Base-by-base conservation (phyloP, 1,140 invertebrate species). In the Bursaphelenchus mucronatus region DNA sequence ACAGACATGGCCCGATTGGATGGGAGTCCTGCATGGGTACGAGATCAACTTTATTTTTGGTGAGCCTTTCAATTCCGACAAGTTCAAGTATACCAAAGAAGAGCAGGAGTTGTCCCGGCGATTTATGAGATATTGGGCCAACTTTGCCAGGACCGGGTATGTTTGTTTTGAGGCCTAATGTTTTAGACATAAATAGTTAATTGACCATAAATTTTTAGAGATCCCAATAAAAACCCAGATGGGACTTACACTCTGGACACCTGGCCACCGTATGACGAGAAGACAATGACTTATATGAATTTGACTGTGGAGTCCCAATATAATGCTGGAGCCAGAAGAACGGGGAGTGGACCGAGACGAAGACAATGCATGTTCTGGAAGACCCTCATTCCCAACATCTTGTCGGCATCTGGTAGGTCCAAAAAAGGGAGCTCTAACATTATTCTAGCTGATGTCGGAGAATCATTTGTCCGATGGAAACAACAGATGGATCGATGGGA, bases 341-440 rank as follows among this genome's bases (percentile, higher is more conserved):
- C 90, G 19, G 91, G 91, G 8, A 86, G 87, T 61, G 93, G 91
- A 17, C 88, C 90, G 7, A 86, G 91, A 65, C 86, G 90, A 64
- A 91, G 90, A 82, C 87, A 94, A 82, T 96, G 93, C 85, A 90
- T 91, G 58, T 96, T 96, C 83, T 96, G 93, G 92, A 90, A 92
- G 81, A 88, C 91, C 78, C 93, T 94, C 82, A 85, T 95, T 81
- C 92, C 93, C 59, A 89, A 91, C 81, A 84, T 95, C 41, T 87
- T 91, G 67, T 84, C 88, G 71, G 87, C 87, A 9, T 82, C 83
- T 55, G 80, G 85, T 86, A 76, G 75, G 45, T 49, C 39, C 19
- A 46, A 39, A 44, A 41, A 11, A 8, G 39, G 13, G 40, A 13
- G 47, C 30, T 65, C 39, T 19, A 45, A 61, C 45, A 44, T 10